Percentiles rank a stretch among this genome's conserved stretches.
Conservation (phyloP, 1,140 invertebrate species). For the Scaptomyza pallida region DNA sequence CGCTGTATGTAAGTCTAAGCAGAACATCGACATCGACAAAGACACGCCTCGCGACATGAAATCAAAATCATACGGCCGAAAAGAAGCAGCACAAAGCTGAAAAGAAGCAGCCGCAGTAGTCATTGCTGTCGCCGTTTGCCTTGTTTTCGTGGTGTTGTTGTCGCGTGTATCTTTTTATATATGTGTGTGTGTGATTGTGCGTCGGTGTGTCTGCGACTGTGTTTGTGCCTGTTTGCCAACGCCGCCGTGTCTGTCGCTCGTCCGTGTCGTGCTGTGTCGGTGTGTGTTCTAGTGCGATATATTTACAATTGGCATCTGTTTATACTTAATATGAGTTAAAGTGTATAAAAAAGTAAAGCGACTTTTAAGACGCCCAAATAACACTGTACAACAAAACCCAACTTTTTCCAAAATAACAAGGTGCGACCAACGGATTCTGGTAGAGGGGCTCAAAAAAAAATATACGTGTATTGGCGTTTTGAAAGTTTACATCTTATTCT, state of each 20-base stretch:
- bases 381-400: too few relatives aligned
- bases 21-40: constrained; percentile 35
- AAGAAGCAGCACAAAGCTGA: constrained; percentile 23
- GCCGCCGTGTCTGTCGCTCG: constrained; percentile 48
- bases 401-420: too few relatives aligned
- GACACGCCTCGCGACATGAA: constrained; percentile 49
- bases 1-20: constrained; percentile 33
- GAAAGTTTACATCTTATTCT: too few relatives aligned
- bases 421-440: too few relatives aligned
- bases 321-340: constrained; percentile 24
- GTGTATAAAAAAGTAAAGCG: constrained; percentile 27
- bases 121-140: constrained; percentile 31
- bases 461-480: too few relatives aligned
- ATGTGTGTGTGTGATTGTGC: constrained; percentile 8
- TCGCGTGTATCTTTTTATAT: constrained; percentile 27
- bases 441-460: too few relatives aligned
- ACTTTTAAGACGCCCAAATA: constrained; percentile 25
- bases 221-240: constrained; percentile 44
- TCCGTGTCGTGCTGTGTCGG: constrained; percentile 12
- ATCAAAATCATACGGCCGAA: constrained; percentile 48
- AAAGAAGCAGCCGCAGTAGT: constrained; percentile 41
- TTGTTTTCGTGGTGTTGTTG: constrained; percentile 51
- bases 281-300: constrained; percentile 33
- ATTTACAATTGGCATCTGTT: constrained; percentile 55
- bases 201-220: constrained; percentile 14